Base-by-base conservation (phyloP, 2,797 vertebrate species). In the Numenius phaeopus region DNA sequence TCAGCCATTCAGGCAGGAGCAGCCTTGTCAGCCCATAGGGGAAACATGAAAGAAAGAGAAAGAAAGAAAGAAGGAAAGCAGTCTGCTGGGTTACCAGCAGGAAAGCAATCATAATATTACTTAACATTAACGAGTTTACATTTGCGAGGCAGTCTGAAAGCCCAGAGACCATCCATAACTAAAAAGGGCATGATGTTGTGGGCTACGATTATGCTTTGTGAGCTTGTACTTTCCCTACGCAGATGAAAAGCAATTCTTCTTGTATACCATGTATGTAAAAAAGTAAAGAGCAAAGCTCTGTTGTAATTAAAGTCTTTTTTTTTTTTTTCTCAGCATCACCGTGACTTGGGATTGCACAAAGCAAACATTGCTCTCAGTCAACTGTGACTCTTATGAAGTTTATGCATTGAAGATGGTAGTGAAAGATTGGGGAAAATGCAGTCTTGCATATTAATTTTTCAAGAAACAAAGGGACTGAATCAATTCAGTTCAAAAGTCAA, bases 51-150 rank as follows among this genome's bases (percentile, higher is more conserved):
- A 93, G 95, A 14, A 88, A 58, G 75, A 83, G 34, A 78, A 76
- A 87, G 81, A 14, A 88, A 58, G 75, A 83, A 93, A 93, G 96
- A 76, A 73, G 86, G 79, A 12, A 88, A 91, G 61, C 64, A 96
- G 82, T 87, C 64, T 96, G 87, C 61, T 89, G 94, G 78, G 40
- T 78, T 88, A 86, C 70, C 83, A 89, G 83, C 94, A 91, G 90
- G 79, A 96, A 79, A 96, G 83, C 73, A 80, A 42, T 88, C 89
- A 92, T 72, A 81, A 71, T 78, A 91, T 86, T 81, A 92, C 69
- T 81, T 89, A 62, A 80, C 76, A 37, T 86, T 70, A 92, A 95
- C 95, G 87, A 85, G 54, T 87, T 94, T 55, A 91, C 59, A 54
- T 89, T 85, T 81, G 47, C n/a, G 82, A 96, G 81, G 87, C 71